A percentile compares a stretch with the other conserved stretches of the same genome.
Conservation (phyloP, 2,888 invertebrate genomes). For the Hesperia comma region DNA sequence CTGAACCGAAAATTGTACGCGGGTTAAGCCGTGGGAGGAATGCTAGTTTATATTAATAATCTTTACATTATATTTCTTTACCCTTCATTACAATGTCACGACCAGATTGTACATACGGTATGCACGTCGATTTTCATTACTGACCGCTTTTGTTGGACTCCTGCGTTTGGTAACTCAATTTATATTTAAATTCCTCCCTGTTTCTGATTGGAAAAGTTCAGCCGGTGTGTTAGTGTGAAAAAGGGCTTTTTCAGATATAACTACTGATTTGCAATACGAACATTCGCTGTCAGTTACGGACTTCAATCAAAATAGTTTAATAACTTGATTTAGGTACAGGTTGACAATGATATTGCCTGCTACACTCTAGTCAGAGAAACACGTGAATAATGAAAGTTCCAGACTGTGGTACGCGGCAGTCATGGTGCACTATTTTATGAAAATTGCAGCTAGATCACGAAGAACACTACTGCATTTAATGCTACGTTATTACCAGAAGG, state of each 20-base stretch:
- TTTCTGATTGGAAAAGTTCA: constrained; percentile 57
- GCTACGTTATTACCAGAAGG: not conserved
- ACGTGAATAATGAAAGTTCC: constrained; percentile 2
- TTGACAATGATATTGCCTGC: not conserved
- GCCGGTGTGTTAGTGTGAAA: constrained; percentile 51
- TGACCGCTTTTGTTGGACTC: constrained; percentile 61
- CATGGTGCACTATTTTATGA: not conserved
- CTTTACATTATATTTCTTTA: no score
- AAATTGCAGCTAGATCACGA: not conserved
- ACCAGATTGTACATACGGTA: constrained; percentile 54
- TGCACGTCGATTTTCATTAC: constrained; percentile 71
- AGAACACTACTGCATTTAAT: no score
- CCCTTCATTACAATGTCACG: not conserved
- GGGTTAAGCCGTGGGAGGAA: no score
- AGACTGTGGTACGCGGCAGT: not conserved
- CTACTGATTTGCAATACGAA: constrained; percentile 26
- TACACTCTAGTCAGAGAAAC: not conserved
- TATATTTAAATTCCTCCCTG: constrained; percentile 60
- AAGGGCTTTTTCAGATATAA: constrained; percentile 36
- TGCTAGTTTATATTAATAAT: no score
- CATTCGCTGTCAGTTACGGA: constrained; percentile 20
- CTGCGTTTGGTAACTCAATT: constrained; percentile 55
- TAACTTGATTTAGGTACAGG: not conserved
- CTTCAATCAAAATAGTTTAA: not conserved
- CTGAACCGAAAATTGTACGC: no score